Evolutionary conservation across 2,888 invertebrate genomes (phyloP).

Genomic region (Listrodromus nycthemerus): DNA sequence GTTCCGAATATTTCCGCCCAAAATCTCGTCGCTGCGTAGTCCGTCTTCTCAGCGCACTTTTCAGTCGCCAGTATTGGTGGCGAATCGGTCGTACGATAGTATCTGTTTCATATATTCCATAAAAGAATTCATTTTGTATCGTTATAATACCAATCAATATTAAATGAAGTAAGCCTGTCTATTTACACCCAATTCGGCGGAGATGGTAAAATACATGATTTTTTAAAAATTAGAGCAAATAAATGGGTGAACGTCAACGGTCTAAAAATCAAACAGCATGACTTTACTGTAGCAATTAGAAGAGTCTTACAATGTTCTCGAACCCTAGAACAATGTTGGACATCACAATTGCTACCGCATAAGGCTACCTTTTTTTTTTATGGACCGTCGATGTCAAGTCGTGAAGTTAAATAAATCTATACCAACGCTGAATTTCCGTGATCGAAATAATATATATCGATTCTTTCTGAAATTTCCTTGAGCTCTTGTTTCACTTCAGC

Average conservation of each 20-base stretch:
- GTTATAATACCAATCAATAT: not conserved
- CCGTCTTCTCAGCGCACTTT: slow-evolving; percentile 87
- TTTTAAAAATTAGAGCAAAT: not conserved
- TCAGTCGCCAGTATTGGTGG: slow-evolving; percentile 87
- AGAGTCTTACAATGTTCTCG: not conserved
- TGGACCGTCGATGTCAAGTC: not conserved
- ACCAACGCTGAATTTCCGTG: slow-evolving; percentile 88
- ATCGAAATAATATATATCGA: slow-evolving; percentile 89
- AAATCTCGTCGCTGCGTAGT: slow-evolving; percentile 87
- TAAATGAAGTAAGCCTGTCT: no score
- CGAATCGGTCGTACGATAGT: slow-evolving; percentile 88
- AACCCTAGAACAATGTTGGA: not conserved
- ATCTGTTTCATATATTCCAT: slow-evolving; percentile 79
- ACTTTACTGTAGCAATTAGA: not conserved
- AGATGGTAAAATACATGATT: not conserved
- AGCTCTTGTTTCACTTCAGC: slow-evolving; percentile 43
- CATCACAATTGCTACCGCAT: not conserved
- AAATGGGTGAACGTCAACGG: not conserved
- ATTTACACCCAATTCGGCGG: no score
- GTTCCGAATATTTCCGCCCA: slow-evolving; percentile 90
- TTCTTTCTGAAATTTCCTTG: slow-evolving; percentile 80
- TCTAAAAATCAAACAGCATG: not conserved
- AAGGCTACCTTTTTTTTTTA: not conserved
- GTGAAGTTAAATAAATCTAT: slow-evolving; percentile 44
- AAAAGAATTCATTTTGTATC: slow-evolving; percentile 55